Evolutionary conservation across 2,888 invertebrate species (phyloP), one percentile per base, ranked within the genome.

Genomic region (Hanleya hanleyi): DNA sequence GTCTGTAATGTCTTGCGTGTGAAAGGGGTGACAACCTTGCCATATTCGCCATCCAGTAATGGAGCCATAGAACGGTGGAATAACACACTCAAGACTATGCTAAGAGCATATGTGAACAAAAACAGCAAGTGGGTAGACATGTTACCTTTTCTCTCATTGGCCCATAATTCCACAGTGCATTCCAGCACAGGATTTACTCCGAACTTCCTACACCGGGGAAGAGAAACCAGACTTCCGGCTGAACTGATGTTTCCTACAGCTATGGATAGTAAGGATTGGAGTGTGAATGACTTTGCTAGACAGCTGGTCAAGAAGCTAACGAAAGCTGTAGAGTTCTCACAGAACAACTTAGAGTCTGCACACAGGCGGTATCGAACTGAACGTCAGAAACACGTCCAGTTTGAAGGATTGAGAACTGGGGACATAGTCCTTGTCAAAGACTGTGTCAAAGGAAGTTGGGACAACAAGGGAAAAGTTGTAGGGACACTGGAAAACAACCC

Each of bases 191-290:
- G 57, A n/a, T 57, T 57, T 22, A 57, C 57, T 57, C 57, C 57
- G 15, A 57, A 57, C 22, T 57, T 57, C 32, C 22, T 57, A 22
- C 57, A 57, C 22, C 57, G 57, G 0, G 57, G 57, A 15, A 15
- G 57, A 22, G 57, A 57, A 57, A 57, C 57, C 15, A 22, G 22
- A 22, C 22, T 57, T 15, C 57, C 57, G 32, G 57, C 15, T 29
- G 29, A 57, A 57, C 26, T 57, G 57, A 57, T 57, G 57, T 22
- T n/a, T 57, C 57, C 57, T 57, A 29, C 57, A n/a, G 32, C 32
- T 6, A 15, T 2, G 22, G 57, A 57, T 22, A n/a, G n/a, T 57
- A 57, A 22, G 32, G 4, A 12, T n/a, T 2, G 26, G 22, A 22
- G 22, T 57, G 26, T 57, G 15, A 57, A 15, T 2, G 57, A 57